Conservation (phyloP, 2,797 vertebrate genomes). For the Perdix hodgsoniae region DNA sequence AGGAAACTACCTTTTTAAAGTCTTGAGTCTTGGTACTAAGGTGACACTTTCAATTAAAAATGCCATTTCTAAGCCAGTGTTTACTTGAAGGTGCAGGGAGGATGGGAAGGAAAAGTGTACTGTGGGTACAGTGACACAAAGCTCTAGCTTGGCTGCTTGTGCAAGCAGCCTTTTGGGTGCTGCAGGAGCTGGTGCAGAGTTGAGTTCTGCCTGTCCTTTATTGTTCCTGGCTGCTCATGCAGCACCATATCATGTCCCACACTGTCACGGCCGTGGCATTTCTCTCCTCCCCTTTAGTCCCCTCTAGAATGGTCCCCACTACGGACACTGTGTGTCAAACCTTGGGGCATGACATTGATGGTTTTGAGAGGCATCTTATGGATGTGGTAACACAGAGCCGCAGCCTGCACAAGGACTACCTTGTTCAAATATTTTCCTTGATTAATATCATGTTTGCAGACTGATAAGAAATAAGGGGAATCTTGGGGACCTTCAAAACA, state of each 20-base stretch:
- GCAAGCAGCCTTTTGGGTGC: neutral
- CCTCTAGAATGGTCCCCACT: neutral
- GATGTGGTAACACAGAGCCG: rapidly evolving
- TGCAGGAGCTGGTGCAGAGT: neutral
- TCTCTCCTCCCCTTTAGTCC: neutral
- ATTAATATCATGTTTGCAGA: conserved; percentile 24
- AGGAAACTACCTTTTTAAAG: neutral
- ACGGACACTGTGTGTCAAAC: rapidly evolving
- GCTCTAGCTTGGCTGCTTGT: neutral
- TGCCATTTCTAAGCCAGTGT: neutral
- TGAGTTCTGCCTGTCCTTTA: neutral
- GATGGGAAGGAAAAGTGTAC: neutral
- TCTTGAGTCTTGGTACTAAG: neutral
- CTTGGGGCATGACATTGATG: rapidly evolving
- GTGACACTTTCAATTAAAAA: neutral
- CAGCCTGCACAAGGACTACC: conserved; percentile 1
- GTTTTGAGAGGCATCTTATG: neutral
- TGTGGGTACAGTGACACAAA: neutral
- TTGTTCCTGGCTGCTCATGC: neutral
- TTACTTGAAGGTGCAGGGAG: neutral
- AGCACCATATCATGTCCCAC: rapidly evolving
- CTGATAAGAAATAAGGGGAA: conserved; percentile 37
- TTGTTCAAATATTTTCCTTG: conserved; percentile 46
- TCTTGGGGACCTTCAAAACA: conserved; percentile 22
- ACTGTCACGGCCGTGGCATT: neutral